Conservation (phyloP, 2,797 vertebrate genomes). For the Pangasius sanitwongsei region DNA sequence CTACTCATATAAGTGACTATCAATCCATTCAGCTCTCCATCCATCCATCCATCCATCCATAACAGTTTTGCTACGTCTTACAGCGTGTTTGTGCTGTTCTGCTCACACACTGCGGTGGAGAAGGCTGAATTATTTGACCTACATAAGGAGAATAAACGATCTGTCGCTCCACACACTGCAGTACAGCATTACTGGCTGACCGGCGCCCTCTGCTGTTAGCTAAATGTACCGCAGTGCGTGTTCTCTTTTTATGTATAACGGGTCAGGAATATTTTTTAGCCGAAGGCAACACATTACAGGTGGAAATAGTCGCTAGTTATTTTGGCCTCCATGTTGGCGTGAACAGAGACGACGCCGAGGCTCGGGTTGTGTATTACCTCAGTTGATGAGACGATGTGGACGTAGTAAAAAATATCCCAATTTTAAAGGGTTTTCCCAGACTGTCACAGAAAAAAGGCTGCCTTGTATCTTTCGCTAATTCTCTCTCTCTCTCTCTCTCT, state of each 20-base stretch:
- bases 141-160: constrained; percentile 72
- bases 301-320: too few species aligned
- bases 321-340: too few species aligned
- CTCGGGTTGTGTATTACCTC: too few species aligned
- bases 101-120: background rate
- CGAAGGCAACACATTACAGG: background rate
- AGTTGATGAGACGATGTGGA: too few species aligned
- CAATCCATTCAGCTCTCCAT: background rate
- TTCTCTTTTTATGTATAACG: background rate
- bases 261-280: background rate
- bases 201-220: constrained; percentile 66
- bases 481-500: background rate
- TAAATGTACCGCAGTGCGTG: background rate
- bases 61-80: background rate
- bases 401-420: too few species aligned
- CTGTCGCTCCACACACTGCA: constrained; percentile 57
- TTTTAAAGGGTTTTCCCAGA: too few species aligned
- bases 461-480: background rate
- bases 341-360: too few species aligned
- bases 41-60: background rate
- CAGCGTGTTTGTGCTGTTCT: background rate
- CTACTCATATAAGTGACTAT: background rate
- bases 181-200: constrained; percentile 49
- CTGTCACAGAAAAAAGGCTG: too few species aligned
- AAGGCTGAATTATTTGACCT: constrained; percentile 67